A percentile compares a stretch with the other conserved stretches of the same genome.
These are phyloP conservation scores for Pterocles burchelli DNA, from an alignment of 2,113 vertebrate species.

Conservation along the genomic window DNA sequence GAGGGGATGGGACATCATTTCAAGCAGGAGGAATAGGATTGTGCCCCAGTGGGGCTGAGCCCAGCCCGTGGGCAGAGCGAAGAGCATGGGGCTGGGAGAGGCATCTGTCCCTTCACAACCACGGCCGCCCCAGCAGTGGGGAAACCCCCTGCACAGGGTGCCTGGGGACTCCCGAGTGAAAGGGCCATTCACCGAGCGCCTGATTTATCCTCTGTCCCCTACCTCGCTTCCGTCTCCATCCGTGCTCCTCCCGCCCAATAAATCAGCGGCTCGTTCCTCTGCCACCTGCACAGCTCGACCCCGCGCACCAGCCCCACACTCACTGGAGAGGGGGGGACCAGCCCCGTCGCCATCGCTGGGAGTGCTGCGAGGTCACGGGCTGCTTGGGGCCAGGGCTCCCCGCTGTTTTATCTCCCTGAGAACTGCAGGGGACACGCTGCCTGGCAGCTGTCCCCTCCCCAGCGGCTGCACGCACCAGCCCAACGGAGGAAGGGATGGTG, in stretches of 20 bases:
- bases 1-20: background rate
- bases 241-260: background rate
- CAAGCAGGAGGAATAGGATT: background rate
- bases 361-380: conserved; percentile 51
- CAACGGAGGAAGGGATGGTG: rapidly evolving
- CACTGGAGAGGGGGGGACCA: background rate
- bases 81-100: background rate
- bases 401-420: conserved; percentile 78
- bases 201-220: background rate
- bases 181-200: background rate
- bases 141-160: background rate
- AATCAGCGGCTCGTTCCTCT: conserved; percentile 36
- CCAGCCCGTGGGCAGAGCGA: background rate
- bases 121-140: rapidly evolving
- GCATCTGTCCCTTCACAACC: rapidly evolving
- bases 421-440: conserved; percentile 22
- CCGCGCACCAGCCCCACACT: background rate
- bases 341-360: background rate
- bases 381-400: conserved; percentile 6
- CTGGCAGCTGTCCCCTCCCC: conserved; percentile 19
- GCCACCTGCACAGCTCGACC: conserved; percentile 38
- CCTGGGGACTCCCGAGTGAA: background rate
- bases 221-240: background rate
- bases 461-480: background rate
- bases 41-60: rapidly evolving